Base-by-base conservation (phyloP, 1,140 invertebrate genomes). In the Zaprionus taronus region DNA sequence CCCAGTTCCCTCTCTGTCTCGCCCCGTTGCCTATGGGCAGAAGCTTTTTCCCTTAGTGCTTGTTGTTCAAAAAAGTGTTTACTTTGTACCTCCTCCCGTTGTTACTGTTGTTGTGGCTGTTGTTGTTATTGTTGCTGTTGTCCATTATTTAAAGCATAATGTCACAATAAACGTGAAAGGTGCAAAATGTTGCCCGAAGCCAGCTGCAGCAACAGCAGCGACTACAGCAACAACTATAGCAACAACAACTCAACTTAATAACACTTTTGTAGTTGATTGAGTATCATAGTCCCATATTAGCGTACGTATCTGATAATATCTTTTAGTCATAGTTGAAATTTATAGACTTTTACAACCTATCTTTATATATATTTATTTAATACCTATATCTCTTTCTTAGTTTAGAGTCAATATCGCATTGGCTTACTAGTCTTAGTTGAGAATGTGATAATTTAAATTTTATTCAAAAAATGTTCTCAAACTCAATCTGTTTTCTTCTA, bases 61-160 rank as follows among this genome's bases (percentile, higher is more conserved):
- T 68, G 72, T 81, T 77, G 63, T 58, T 71, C 77, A 78, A 83
- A 83, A 86, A 83, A 75, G 68, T 89, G 84, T 83, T 87, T 87
- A 74, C 83, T 87, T 80, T 84, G 56, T 69, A 64, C 49, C n/a
- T 53, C 24, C 28, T 64, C 12, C 17, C 31, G n/a, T 31, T 17
- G 15, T 44, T 69, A 31, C 20, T 61, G 26, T 60, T 72, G 38
- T 47, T 68, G 17, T 31, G 26, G 1, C 7, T 64, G 28, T 49
- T 79, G 61, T 67, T 81, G 36, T 72, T n/a, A n/a, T n/a, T 79
- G 44, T 75, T 60, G 70, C 80, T 89, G 64, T 85, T 75, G 70
- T 84, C 78, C 85, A 89, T 89, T 89, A 89, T 90, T 89, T 80
- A 89, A 89, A 89, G 81, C 84, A 89, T 85, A 89, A 89, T 90